These are phyloP conservation scores for Dilophus febrilis DNA, from an alignment of 2,888 invertebrate genomes.

Conservation along the genomic window DNA sequence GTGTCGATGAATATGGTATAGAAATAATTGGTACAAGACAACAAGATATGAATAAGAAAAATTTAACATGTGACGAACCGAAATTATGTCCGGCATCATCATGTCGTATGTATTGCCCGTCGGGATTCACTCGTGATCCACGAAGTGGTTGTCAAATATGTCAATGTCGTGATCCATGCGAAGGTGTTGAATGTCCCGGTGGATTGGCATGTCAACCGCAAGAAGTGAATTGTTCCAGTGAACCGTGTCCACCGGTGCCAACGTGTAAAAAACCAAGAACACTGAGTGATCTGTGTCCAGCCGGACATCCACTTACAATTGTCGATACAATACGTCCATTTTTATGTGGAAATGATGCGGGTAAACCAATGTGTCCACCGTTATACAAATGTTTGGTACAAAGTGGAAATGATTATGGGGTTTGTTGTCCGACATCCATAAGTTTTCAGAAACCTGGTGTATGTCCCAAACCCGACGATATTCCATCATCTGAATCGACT, in stretches of 20 bases:
- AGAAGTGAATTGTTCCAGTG: conserved; percentile 57
- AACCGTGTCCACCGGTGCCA: conserved; percentile 71
- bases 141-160: conserved; percentile 58
- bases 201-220: conserved; percentile 60
- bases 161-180: conserved; percentile 67
- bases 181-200: conserved; percentile 56
- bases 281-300: conserved; percentile 52
- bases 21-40: conserved; percentile 63
- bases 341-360: conserved; percentile 61
- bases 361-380: conserved; percentile 71
- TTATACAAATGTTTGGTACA: conserved; percentile 66
- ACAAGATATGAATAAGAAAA: conserved; percentile 15
- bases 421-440: conserved; percentile 66
- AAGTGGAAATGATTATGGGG: conserved; percentile 68
- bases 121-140: conserved; percentile 56
- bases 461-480: conserved; percentile 41
- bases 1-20: conserved; percentile 61
- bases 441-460: conserved; percentile 61
- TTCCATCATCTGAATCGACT: conserved; percentile 23
- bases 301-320: conserved; percentile 53
- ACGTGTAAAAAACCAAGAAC: conserved; percentile 66
- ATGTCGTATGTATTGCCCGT: conserved; percentile 73
- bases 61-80: conserved; percentile 27
- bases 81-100: conserved; percentile 61
- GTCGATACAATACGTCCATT: conserved; percentile 61